Percentiles rank a stretch among this genome's conserved stretches.
Evolutionary conservation across 1,140 invertebrate species (phyloP).

Genomic region (Drosophila paulistorum): DNA sequence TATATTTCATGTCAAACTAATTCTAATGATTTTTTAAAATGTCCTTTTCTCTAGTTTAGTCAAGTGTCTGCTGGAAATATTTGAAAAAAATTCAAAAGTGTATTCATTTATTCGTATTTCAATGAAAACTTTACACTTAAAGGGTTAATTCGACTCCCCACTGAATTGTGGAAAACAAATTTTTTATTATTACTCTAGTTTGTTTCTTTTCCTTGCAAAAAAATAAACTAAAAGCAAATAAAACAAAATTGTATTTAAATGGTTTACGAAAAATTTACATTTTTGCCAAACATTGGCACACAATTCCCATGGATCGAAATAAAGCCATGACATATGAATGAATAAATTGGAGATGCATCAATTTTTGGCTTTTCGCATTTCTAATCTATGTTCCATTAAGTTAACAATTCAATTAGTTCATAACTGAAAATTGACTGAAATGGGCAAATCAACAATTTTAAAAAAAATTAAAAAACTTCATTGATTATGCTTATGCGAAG

Average conservation of each 20-base stretch:
- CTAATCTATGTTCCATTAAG: too few species aligned
- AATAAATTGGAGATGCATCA: neutral
- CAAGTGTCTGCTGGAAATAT: too few species aligned
- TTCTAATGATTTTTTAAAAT: too few species aligned
- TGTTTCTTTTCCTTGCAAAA: neutral
- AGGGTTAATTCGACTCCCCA: neutral
- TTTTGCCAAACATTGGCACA: neutral
- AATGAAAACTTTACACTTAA: neutral
- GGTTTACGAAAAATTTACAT: slow-evolving; percentile 1
- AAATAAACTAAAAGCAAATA: slow-evolving; percentile 32
- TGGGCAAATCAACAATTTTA: too few species aligned
- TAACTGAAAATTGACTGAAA: too few species aligned
- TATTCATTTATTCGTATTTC: neutral
- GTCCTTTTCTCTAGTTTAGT: too few species aligned
- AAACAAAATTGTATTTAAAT: neutral
- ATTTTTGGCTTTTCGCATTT: too few species aligned
- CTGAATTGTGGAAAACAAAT: slow-evolving; percentile 20
- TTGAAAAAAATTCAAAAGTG: neutral
- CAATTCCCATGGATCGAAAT: neutral
- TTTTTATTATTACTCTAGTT: slow-evolving; percentile 15
- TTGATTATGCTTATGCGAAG: too few species aligned
- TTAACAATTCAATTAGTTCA: too few species aligned
- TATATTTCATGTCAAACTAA: too few species aligned
- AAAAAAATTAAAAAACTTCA: too few species aligned
- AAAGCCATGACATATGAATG: neutral